phyloP scores from a whole-genome alignment of 2,888 invertebrate genomes.

The Meiosimyza platycephala region DNA sequence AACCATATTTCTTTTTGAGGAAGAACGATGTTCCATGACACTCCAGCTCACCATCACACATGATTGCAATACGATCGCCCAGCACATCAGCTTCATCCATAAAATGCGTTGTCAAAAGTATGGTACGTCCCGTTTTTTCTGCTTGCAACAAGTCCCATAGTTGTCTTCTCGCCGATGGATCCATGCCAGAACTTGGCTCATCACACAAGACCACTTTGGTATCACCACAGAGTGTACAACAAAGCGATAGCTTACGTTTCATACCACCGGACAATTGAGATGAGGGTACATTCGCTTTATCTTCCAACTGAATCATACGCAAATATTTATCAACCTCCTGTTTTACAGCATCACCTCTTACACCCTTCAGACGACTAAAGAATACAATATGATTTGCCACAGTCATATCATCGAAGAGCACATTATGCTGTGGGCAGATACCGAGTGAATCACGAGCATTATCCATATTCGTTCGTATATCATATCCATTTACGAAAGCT shows the following conservation, averaged over 20 bases:
- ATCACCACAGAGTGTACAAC: slow-evolving; percentile 78
- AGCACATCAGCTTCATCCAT: slow-evolving; percentile 90
- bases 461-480: slow-evolving; percentile 73
- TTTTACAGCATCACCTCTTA: slow-evolving; percentile 68
- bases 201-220: slow-evolving; percentile 77
- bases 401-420: slow-evolving; percentile 82
- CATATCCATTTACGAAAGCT: slow-evolving; percentile 76
- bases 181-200: slow-evolving; percentile 85
- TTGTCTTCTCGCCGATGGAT: slow-evolving; percentile 81
- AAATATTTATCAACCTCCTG: slow-evolving; percentile 74
- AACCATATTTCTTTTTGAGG: slow-evolving; percentile 83
- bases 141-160: slow-evolving; percentile 83
- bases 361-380: slow-evolving; percentile 78
- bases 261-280: slow-evolving; percentile 78
- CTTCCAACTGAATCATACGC: slow-evolving; percentile 72
- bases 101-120: slow-evolving; percentile 84
- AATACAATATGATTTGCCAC: slow-evolving; percentile 84
- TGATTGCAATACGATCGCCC: slow-evolving; percentile 86
- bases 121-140: slow-evolving; percentile 78
- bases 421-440: slow-evolving; percentile 85
- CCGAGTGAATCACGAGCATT: slow-evolving; percentile 77
- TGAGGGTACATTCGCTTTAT: slow-evolving; percentile 72
- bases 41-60: slow-evolving; percentile 80
- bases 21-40: slow-evolving; percentile 83
- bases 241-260: slow-evolving; percentile 79